Evolutionary conservation across 2,113 vertebrate genomes (phyloP).

Genomic region (Isurus oxyrinchus): DNA sequence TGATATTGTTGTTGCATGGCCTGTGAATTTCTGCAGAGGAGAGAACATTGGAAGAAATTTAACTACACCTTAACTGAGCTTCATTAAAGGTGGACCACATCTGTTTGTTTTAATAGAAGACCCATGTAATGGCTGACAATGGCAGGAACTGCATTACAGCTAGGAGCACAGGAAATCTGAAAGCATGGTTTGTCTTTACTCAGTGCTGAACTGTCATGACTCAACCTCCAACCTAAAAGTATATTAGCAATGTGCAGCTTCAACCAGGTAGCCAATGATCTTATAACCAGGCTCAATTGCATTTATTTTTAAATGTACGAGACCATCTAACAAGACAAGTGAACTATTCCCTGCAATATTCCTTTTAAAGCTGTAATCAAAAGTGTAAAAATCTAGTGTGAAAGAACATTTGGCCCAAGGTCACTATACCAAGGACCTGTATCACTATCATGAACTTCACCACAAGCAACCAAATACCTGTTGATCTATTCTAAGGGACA

Average conservation of each 20-base stretch:
- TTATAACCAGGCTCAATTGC: background rate
- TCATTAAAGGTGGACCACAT: background rate
- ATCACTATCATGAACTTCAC: background rate
- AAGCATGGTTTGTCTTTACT: too few relatives aligned
- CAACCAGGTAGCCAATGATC: background rate
- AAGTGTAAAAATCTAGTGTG: background rate
- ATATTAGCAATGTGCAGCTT: background rate
- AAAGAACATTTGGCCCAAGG: background rate
- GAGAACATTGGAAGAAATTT: conserved; percentile 11
- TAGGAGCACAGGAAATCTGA: background rate
- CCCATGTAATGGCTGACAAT: background rate
- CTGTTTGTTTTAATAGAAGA: background rate
- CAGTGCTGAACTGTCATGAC: background rate
- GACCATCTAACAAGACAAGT: background rate
- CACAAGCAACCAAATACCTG: background rate
- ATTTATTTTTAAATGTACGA: background rate
- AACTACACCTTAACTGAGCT: background rate
- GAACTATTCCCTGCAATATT: background rate
- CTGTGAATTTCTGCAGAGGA: conserved; percentile 81
- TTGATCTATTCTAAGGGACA: background rate
- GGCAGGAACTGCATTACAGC: background rate
- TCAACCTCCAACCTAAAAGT: background rate
- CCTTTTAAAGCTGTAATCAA: background rate
- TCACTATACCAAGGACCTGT: background rate
- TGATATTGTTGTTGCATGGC: conserved; percentile 84